These are phyloP conservation scores for Podarcis lilfordi DNA, from an alignment of 2,797 vertebrate species.

Conservation along the genomic window DNA sequence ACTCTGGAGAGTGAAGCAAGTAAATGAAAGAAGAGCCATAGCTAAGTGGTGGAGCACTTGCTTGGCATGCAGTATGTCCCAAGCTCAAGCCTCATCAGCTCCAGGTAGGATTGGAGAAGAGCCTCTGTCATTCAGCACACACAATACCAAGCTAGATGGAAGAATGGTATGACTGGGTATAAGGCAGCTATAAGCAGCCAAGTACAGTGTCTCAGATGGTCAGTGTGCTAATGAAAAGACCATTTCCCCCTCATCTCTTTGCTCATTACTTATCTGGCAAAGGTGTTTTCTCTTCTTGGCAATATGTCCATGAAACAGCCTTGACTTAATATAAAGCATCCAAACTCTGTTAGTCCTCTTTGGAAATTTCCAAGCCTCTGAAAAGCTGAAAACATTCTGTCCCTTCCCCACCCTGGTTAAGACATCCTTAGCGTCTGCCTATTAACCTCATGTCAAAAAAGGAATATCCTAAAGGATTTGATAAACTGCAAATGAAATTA, in stretches of 20 bases:
- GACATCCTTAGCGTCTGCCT: conserved; percentile 75
- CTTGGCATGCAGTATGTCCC: too few relatives aligned
- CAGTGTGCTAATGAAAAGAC: background rate
- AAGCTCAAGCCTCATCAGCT: too few relatives aligned
- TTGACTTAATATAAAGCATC: background rate
- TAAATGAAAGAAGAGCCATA: background rate
- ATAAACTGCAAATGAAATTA: conserved; percentile 83
- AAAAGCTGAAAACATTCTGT: conserved; percentile 50
- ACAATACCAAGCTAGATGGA: too few relatives aligned
- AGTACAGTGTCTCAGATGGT: background rate
- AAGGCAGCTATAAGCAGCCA: background rate
- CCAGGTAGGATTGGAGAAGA: too few relatives aligned
- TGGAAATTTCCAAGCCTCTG: conserved; percentile 21
- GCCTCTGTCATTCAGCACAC: too few relatives aligned
- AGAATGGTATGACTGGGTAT: too few relatives aligned
- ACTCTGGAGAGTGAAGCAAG: background rate
- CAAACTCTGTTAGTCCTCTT: background rate
- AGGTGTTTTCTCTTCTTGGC: background rate
- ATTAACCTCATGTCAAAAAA: conserved; percentile 78
- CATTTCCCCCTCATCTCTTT: background rate
- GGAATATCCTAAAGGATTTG: conserved; percentile 82
- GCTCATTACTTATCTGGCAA: background rate
- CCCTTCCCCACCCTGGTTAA: conserved; percentile 68
- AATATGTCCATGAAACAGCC: background rate
- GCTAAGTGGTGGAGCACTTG: too few relatives aligned